Evolutionary conservation across 2,888 invertebrate genomes (phyloP).

Genomic region (Atherix ibis): DNA sequence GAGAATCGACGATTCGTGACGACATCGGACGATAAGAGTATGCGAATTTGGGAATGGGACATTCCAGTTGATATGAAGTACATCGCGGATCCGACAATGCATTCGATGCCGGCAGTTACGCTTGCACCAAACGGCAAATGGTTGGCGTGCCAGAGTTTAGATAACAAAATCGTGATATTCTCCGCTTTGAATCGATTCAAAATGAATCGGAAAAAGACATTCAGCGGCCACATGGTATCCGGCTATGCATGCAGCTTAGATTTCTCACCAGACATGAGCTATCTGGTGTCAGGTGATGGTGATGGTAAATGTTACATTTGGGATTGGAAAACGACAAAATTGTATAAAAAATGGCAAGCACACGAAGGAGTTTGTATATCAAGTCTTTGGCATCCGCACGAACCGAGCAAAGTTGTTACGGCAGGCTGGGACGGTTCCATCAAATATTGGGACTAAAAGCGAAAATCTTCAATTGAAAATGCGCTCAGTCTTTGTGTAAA

Average conservation of each 20-base stretch:
- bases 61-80: slow-evolving; percentile 99
- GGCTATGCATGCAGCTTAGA: slow-evolving; percentile 96
- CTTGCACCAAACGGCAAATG: slow-evolving; percentile 95
- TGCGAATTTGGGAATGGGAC: slow-evolving; percentile 99
- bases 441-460: slow-evolving; percentile 96
- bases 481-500: slow-evolving; percentile 1
- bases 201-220: slow-evolving; percentile 94
- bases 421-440: slow-evolving; percentile 98
- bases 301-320: slow-evolving; percentile 98
- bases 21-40: slow-evolving; percentile 96
- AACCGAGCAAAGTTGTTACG: slow-evolving; percentile 91
- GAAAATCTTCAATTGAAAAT: no score
- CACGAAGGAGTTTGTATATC: slow-evolving; percentile 96
- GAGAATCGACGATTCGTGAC: slow-evolving; percentile 96
- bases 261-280: slow-evolving; percentile 98
- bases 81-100: slow-evolving; percentile 98
- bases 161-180: slow-evolving; percentile 96
- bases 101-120: slow-evolving; percentile 95
- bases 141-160: slow-evolving; percentile 98
- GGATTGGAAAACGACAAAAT: slow-evolving; percentile 99
- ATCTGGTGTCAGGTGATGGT: slow-evolving; percentile 93
- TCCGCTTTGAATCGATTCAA: slow-evolving; percentile 95
- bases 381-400: slow-evolving; percentile 96
- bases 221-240: slow-evolving; percentile 98
- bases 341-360: slow-evolving; percentile 98